Percentiles rank a stretch among this genome's conserved stretches.
These are phyloP conservation scores for Mimas tiliae DNA, from an alignment of 2,888 invertebrate genomes.

Conservation along the genomic window DNA sequence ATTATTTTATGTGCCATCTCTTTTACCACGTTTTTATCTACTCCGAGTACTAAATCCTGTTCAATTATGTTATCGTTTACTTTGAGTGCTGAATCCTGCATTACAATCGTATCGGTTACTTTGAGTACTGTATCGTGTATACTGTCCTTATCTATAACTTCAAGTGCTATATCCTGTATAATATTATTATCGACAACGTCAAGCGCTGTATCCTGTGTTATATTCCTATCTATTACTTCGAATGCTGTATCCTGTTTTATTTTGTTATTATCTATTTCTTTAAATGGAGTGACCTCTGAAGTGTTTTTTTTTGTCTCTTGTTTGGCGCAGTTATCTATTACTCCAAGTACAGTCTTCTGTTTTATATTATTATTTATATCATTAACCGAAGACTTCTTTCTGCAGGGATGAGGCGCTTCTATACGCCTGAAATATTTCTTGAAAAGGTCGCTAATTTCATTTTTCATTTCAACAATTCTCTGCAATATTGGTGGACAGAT, in stretches of 20 bases:
- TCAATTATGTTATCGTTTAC: no score
- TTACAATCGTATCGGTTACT: neutral
- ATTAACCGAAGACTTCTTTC: neutral
- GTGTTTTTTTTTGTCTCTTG: neutral
- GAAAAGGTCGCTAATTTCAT: neutral
- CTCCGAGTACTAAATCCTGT: neutral
- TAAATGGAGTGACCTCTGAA: neutral
- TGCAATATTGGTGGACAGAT: neutral
- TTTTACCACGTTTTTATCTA: neutral
- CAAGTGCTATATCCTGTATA: neutral
- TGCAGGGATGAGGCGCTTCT: constrained; percentile 1
- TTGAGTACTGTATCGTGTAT: neutral
- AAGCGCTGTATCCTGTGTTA: neutral
- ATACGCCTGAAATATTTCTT: constrained; percentile 10
- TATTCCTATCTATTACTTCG: neutral
- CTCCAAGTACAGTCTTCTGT: neutral
- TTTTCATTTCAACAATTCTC: constrained; percentile 3
- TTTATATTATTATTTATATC: neutral
- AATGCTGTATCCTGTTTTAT: neutral
- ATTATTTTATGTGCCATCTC: neutral
- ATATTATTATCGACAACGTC: neutral
- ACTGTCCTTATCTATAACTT: neutral
- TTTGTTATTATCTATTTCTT: neutral
- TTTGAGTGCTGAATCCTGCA: neutral
- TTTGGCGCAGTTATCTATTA: neutral